Evolutionary conservation across 2,888 invertebrate genomes (phyloP).

Genomic region (Agrypnus murinus): DNA sequence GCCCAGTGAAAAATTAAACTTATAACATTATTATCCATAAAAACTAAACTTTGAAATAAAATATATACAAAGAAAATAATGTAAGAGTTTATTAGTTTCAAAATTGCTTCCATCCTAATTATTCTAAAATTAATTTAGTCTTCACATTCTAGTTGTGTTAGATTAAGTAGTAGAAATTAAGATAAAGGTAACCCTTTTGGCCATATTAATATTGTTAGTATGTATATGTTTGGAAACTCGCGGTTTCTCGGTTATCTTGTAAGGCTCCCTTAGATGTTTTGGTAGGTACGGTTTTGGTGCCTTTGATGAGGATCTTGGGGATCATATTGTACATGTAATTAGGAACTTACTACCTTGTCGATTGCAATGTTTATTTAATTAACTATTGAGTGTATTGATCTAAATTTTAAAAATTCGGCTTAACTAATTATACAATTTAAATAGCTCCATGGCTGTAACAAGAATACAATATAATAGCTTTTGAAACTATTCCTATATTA

Average conservation of each 20-base stretch:
- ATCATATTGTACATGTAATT: conserved; percentile 32
- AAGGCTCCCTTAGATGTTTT: conserved; percentile 19
- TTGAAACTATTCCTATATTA: too few relatives aligned
- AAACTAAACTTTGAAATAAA: too few relatives aligned
- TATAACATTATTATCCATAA: too few relatives aligned
- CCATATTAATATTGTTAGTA: conserved; percentile 28
- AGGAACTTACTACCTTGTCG: conserved; percentile 23
- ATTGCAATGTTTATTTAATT: conserved; percentile 26
- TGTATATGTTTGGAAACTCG: conserved; percentile 27
- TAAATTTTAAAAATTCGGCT: neutral
- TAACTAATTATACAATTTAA: too few relatives aligned
- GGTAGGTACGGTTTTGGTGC: conserved; percentile 29
- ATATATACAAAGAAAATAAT: too few relatives aligned
- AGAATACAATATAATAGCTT: too few relatives aligned
- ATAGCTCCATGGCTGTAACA: too few relatives aligned
- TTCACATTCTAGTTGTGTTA: too few relatives aligned
- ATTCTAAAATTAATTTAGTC: too few relatives aligned
- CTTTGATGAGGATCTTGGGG: conserved; percentile 34
- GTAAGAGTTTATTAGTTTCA: too few relatives aligned
- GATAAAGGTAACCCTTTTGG: conserved; percentile 20
- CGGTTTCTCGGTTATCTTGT: conserved; percentile 29
- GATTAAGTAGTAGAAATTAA: conserved; percentile 13
- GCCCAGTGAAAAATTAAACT: too few relatives aligned
- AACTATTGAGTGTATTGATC: conserved; percentile 12
- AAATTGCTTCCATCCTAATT: too few relatives aligned